Evolutionary conservation across 2,797 vertebrate genomes (phyloP).

Genomic region (Enoplosus armatus): DNA sequence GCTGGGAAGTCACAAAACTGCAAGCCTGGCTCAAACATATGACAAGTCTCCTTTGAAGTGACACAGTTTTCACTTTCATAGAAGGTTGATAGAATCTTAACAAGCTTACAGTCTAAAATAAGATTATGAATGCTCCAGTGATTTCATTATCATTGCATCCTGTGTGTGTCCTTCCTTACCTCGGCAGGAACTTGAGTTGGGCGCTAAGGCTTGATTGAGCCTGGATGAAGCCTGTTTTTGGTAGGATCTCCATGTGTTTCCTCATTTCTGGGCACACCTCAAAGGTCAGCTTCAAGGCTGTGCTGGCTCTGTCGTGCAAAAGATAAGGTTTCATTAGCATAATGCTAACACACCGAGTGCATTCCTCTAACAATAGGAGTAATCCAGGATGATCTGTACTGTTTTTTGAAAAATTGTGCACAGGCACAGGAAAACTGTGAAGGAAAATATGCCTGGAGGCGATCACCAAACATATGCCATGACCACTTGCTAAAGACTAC

Average conservation of each 20-base stretch:
- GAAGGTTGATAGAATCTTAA: conserved; percentile 63
- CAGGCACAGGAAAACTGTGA: not conserved
- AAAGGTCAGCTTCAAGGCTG: conserved; percentile 87
- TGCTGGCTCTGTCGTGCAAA: conserved; percentile 85
- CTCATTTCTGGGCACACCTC: conserved; percentile 90
- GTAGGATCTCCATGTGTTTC: conserved; percentile 92
- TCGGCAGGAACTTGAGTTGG: conserved; percentile 93
- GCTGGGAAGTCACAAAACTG: not conserved
- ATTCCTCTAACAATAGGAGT: not conserved
- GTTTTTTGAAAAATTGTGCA: conserved; percentile 1
- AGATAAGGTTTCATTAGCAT: conserved; percentile 27
- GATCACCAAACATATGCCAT: not conserved
- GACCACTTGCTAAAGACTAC: not conserved
- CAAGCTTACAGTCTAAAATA: conserved; percentile 65
- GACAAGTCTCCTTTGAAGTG: conserved; percentile 31
- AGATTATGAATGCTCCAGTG: conserved; percentile 65
- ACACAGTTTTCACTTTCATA: conserved; percentile 50
- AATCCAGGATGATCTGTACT: not conserved
- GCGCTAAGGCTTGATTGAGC: conserved; percentile 87
- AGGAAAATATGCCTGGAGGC: not conserved
- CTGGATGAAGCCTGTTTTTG: conserved; percentile 89
- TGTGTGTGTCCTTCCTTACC: conserved; percentile 82
- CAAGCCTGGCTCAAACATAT: not conserved
- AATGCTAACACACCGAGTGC: conserved; percentile 7
- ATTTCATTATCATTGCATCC: conserved; percentile 68